phyloP scores from a whole-genome alignment of 2,113 vertebrate genomes.

The Perca schrenkii region DNA sequence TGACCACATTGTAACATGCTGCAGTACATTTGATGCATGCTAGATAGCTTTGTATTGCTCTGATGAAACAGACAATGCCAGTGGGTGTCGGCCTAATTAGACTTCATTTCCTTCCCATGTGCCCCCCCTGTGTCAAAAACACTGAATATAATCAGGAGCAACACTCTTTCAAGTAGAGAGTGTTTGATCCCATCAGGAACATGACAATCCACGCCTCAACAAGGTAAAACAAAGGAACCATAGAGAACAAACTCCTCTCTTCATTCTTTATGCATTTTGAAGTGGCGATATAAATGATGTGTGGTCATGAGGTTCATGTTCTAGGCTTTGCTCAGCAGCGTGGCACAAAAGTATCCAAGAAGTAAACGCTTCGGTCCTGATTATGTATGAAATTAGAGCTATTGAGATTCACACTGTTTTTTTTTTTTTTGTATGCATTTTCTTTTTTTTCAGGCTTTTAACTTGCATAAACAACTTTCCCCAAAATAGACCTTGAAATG shows the following conservation, averaged over 20 bases:
- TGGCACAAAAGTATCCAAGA: background rate
- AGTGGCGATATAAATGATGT: conserved; percentile 3
- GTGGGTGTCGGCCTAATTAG: conserved; percentile 15
- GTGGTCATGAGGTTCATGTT: conserved; percentile 7
- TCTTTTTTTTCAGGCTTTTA: conserved; percentile 21
- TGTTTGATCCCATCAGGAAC: conserved; percentile 44
- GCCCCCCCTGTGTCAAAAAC: conserved; percentile 5
- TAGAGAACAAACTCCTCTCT: background rate
- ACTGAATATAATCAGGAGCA: conserved; percentile 28
- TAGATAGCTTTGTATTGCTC: background rate
- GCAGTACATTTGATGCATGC: background rate
- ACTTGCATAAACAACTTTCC: conserved; percentile 28
- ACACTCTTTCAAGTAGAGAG: conserved; percentile 16
- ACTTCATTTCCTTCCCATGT: conserved; percentile 7
- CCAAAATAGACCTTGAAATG: conserved; percentile 46
- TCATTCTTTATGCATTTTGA: conserved; percentile 7
- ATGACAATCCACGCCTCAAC: conserved; percentile 7
- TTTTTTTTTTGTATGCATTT: background rate
- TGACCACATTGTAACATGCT: background rate
- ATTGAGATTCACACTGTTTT: conserved; percentile 13
- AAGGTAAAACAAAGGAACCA: conserved; percentile 7
- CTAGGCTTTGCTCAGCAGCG: conserved; percentile 5
- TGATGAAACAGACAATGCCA: conserved; percentile 1
- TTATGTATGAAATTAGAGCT: conserved; percentile 29
- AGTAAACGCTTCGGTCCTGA: background rate